Evolutionary conservation across 2,888 invertebrate species (phyloP), one percentile per base, ranked within the genome.

Genomic region (Agrochola lota): DNA sequence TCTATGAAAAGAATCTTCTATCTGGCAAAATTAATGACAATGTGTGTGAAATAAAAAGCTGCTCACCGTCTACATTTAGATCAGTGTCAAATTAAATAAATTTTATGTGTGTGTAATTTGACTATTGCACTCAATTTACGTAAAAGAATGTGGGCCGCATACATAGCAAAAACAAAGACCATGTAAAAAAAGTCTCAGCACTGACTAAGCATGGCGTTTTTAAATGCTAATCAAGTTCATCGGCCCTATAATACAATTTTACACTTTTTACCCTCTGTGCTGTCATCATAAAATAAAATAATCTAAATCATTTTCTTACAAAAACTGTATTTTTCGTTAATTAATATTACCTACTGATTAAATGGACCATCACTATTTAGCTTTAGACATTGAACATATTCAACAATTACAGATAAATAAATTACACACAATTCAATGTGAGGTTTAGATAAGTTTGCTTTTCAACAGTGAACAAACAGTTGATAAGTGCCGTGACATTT

Each of bases 371-470:
- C 52, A 70, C 64, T 74, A 66, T 52, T 72, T 68, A 71, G 73
- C 46, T 83, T 71, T 17, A 62, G 30, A 73, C 64, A 81, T 75
- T 80, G 71, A 75, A 75, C 49, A 35, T 74, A 73, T 84, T 77
- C 49, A 73, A 84, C 75, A 68, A 76, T 85, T 78, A 80, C 67
- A 74, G 84, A 84, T 83, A 88, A 86, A 80, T 75, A 74, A 75
- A 75, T 73, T 79, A 81, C 62, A 80, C 84, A 81, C 69, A 84
- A 85, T 80, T 86, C 46, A 80, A 74, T 81, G 71, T 71, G 78
- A 70, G 78, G 77, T 85, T 78, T 70, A 87, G 87, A 84, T 88
- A 87, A 87, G 77, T 83, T 79, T 69, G 76, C 67, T 87, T 88
- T 46, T 73, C 52, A 85, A 77, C 71, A 81, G 68, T 76, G 77